Percentiles rank a stretch among this genome's conserved stretches.
These are phyloP conservation scores for Probosciger aterrimus DNA, from an alignment of 2,113 vertebrate species.

Conservation along the genomic window DNA sequence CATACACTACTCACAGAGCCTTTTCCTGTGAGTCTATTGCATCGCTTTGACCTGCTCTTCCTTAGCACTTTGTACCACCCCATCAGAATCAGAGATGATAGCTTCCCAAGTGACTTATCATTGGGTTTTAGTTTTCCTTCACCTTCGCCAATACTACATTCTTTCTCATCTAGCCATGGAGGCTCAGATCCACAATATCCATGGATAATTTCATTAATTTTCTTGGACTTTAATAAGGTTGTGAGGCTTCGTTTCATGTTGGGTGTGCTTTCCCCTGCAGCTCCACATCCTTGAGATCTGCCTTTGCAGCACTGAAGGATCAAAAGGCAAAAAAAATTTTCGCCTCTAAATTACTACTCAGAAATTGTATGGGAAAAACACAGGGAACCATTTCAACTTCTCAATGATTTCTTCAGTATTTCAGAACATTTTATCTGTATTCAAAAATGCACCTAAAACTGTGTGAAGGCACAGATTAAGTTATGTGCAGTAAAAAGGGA, in stretches of 20 bases:
- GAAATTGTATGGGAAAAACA: neutral
- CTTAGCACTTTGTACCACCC: neutral
- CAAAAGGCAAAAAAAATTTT: neutral
- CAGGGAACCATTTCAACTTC: neutral
- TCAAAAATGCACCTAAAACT: neutral
- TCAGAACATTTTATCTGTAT: neutral
- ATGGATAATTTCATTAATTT: neutral
- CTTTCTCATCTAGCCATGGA: neutral
- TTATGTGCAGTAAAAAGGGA: neutral
- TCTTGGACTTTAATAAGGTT: neutral
- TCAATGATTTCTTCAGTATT: neutral
- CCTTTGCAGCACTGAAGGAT: neutral
- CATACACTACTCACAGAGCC: neutral
- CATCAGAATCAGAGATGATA: neutral
- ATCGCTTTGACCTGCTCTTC: neutral
- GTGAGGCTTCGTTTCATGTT: neutral
- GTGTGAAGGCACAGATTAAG: neutral
- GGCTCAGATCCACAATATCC: neutral
- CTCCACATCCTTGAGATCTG: neutral
- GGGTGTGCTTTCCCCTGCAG: rapidly evolving
- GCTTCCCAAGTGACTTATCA: neutral
- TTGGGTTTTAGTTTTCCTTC: neutral
- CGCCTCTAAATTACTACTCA: neutral
- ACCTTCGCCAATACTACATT: neutral
- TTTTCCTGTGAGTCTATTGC: neutral